Evolutionary conservation across 1,140 invertebrate species (phyloP).

Genomic region (Pogonognathellus flavescens): DNA sequence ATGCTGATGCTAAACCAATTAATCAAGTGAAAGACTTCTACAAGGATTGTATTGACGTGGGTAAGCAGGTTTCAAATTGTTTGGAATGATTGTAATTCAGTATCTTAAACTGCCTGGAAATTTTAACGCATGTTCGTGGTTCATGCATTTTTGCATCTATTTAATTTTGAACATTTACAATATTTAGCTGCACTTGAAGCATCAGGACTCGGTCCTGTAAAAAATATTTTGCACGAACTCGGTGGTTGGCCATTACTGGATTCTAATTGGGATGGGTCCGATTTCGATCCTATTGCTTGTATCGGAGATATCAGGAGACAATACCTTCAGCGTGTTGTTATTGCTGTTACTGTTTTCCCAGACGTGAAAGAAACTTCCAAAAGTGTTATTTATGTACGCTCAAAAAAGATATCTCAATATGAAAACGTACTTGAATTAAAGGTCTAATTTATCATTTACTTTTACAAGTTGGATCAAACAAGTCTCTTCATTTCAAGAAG

Average conservation of each 20-base stretch:
- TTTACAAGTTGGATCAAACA: conserved; percentile 91
- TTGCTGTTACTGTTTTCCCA: conserved; percentile 87
- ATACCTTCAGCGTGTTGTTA: conserved; percentile 86
- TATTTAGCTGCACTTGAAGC: conserved; percentile 49
- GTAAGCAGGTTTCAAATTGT: too few species aligned
- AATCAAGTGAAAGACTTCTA: conserved; percentile 84
- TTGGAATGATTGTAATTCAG: too few species aligned
- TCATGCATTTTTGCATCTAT: too few species aligned
- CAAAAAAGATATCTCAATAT: too few species aligned
- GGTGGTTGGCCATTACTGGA: conserved; percentile 76
- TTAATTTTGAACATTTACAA: too few species aligned
- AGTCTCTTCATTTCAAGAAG: conserved; percentile 87
- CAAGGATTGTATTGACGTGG: conserved; percentile 86
- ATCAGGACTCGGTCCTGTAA: conserved; percentile 42
- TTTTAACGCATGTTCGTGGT: too few species aligned
- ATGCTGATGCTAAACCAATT: conserved; percentile 67
- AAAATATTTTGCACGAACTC: conserved; percentile 33
- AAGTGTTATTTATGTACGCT: conserved; percentile 84
- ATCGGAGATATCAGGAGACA: conserved; percentile 80
- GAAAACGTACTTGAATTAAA: too few species aligned
- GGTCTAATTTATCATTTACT: too few species aligned
- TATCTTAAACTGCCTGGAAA: too few species aligned
- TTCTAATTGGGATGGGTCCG: conserved; percentile 74
- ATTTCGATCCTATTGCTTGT: conserved; percentile 83
- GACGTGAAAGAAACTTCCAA: conserved; percentile 90